phyloP scores from a whole-genome alignment of 2,797 vertebrate species.

The Sebastes diaconus region DNA sequence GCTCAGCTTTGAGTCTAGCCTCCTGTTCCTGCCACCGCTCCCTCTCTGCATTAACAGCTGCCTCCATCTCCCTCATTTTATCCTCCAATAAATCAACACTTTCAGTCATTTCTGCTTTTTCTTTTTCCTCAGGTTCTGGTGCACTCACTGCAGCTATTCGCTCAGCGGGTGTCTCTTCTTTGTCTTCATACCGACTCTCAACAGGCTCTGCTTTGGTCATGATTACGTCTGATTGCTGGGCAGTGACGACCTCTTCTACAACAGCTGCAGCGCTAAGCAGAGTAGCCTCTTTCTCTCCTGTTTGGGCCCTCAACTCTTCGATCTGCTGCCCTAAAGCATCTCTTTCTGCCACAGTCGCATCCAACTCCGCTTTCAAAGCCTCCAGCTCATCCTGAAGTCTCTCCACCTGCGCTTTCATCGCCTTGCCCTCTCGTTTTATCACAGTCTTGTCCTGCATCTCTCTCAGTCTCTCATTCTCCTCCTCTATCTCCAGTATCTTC shows the following conservation, averaged over 20 bases:
- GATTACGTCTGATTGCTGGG: constrained; percentile 47
- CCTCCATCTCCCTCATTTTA: constrained; percentile 67
- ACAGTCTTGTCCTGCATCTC: constrained; percentile 75
- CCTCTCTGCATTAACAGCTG: constrained; percentile 47
- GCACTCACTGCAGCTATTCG: constrained; percentile 16
- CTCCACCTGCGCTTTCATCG: constrained; percentile 75
- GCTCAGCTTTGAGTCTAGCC: constrained; percentile 53
- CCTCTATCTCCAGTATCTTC: constrained; percentile 95
- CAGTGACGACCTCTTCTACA: constrained; percentile 62
- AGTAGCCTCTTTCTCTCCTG: constrained; percentile 27
- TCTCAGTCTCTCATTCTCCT: constrained; percentile 92
- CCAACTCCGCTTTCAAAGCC: constrained; percentile 79
- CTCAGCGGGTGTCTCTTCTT: constrained; percentile 19
- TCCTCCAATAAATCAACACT: constrained; percentile 44
- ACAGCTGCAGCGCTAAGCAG: constrained; percentile 7
- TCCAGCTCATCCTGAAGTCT: constrained; percentile 72
- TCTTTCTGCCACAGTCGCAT: constrained; percentile 80
- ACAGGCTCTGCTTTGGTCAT: constrained; percentile 41
- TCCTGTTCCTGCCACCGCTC: constrained; percentile 51
- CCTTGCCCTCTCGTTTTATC: constrained; percentile 30
- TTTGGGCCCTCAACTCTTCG: constrained; percentile 75
- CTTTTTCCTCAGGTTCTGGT: constrained; percentile 40
- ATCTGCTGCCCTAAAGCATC: constrained; percentile 81
- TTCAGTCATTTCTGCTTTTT: constrained; percentile 36
- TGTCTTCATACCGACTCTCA: constrained; percentile 30